Evolutionary conservation across 2,113 vertebrate species (phyloP).

Genomic region (Polypterus senegalus): DNA sequence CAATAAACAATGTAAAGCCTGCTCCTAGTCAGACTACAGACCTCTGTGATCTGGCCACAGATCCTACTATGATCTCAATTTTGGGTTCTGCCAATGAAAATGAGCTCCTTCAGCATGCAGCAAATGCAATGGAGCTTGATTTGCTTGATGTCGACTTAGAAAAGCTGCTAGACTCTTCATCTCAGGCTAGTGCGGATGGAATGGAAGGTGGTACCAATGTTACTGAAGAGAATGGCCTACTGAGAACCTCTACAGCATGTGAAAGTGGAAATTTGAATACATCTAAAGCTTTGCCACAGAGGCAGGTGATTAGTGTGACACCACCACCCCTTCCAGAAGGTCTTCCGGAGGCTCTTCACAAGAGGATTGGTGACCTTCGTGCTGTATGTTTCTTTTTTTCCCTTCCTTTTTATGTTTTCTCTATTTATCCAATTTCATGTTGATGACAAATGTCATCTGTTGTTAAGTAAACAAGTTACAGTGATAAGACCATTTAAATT

Average conservation of each 20-base stretch:
- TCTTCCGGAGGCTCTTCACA: constrained; percentile 68
- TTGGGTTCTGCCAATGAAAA: constrained; percentile 78
- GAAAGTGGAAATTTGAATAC: constrained; percentile 19
- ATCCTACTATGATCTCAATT: constrained; percentile 80
- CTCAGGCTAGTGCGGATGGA: constrained; percentile 65
- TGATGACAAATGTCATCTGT: too few relatives aligned
- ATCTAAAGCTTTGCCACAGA: constrained; percentile 49
- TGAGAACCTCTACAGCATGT: constrained; percentile 19
- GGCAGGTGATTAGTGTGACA: constrained; percentile 34
- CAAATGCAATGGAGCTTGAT: constrained; percentile 67
- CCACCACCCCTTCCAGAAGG: constrained; percentile 72
- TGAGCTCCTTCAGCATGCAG: constrained; percentile 74
- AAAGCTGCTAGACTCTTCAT: constrained; percentile 74
- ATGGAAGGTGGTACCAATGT: constrained; percentile 24
- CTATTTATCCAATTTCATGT: too few relatives aligned
- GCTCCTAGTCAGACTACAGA: constrained; percentile 20
- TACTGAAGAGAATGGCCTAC: constrained; percentile 58
- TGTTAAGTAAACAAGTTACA: too few relatives aligned
- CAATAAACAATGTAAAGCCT: constrained; percentile 17
- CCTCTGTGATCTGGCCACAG: constrained; percentile 42
- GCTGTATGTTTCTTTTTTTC: constrained; percentile 42
- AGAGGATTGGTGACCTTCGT: constrained; percentile 88
- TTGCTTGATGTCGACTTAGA: constrained; percentile 86
- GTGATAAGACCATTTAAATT: too few relatives aligned
- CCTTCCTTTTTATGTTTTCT: too few relatives aligned